These are phyloP conservation scores for Actias luna DNA, from an alignment of 2,888 invertebrate genomes.

Conservation along the genomic window DNA sequence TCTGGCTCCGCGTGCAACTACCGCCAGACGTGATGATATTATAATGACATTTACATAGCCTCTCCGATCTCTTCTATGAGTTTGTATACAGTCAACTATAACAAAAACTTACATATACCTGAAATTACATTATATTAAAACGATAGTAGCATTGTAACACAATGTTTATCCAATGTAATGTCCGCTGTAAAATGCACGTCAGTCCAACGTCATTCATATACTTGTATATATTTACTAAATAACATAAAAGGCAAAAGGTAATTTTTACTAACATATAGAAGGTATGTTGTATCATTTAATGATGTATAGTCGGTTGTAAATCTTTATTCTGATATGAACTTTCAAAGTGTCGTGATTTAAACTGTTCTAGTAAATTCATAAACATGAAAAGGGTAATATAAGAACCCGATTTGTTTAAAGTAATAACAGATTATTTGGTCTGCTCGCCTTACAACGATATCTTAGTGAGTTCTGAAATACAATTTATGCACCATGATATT, in stretches of 20 bases:
- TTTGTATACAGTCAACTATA: background rate
- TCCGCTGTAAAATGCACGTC: too few species aligned
- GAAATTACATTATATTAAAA: too few species aligned
- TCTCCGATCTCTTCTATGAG: background rate
- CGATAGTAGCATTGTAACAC: too few species aligned
- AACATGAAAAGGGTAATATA: background rate
- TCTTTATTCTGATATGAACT: background rate
- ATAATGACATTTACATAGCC: constrained; percentile 30
- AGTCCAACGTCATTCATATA: too few species aligned
- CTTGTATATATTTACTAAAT: too few species aligned
- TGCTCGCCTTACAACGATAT: background rate
- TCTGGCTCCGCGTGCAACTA: constrained; percentile 42
- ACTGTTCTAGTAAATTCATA: background rate
- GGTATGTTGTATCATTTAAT: too few species aligned
- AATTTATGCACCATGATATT: background rate
- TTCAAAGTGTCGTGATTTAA: background rate
- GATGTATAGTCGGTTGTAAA: background rate
- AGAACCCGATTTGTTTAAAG: background rate
- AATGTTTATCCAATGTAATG: too few species aligned
- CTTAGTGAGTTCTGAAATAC: background rate
- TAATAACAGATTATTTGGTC: background rate
- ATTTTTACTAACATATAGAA: too few species aligned
- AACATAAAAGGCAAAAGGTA: too few species aligned
- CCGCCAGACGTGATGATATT: constrained; percentile 37
- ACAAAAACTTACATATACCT: background rate